Conservation (phyloP, 2,888 invertebrate species). For the Heliothis peltigera region DNA sequence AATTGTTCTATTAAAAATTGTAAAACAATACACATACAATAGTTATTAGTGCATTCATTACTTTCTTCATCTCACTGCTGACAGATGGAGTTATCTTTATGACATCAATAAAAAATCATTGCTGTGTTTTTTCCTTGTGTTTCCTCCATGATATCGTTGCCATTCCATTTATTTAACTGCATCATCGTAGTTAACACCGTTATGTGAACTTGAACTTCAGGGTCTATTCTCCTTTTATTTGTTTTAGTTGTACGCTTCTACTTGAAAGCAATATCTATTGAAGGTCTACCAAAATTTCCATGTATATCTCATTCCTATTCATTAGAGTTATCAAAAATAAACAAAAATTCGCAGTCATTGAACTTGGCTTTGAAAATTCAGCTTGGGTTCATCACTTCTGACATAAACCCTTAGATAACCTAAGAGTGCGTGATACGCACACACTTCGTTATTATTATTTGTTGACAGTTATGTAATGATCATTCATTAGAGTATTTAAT, state of each 20-base stretch:
- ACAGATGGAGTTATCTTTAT: slow-evolving; percentile 14
- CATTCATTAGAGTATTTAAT: slow-evolving; percentile 11
- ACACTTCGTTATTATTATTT: slow-evolving; percentile 20
- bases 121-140: not conserved
- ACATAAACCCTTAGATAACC: slow-evolving; percentile 50
- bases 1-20: slow-evolving; percentile 24
- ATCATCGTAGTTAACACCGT: slow-evolving; percentile 23
- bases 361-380: slow-evolving; percentile 36
- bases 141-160: not conserved
- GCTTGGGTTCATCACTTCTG: slow-evolving; percentile 36
- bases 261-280: slow-evolving; percentile 9
- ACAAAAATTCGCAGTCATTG: slow-evolving; percentile 35
- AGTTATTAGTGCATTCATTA: slow-evolving; percentile 5
- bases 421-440: slow-evolving; percentile 16
- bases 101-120: slow-evolving; percentile 7
- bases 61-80: slow-evolving; percentile 15
- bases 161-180: slow-evolving; percentile 8
- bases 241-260: slow-evolving; percentile 23
- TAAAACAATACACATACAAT: slow-evolving; percentile 3
- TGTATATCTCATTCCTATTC: slow-evolving; percentile 6
- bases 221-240: slow-evolving; percentile 27
- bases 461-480: slow-evolving; percentile 18
- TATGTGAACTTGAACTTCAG: slow-evolving; percentile 38
- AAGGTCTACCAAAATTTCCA: slow-evolving; percentile 5
- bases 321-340: slow-evolving; percentile 5